Evolutionary conservation across 2,113 vertebrate genomes (phyloP).

Genomic region (Delphinapterus leucas): DNA sequence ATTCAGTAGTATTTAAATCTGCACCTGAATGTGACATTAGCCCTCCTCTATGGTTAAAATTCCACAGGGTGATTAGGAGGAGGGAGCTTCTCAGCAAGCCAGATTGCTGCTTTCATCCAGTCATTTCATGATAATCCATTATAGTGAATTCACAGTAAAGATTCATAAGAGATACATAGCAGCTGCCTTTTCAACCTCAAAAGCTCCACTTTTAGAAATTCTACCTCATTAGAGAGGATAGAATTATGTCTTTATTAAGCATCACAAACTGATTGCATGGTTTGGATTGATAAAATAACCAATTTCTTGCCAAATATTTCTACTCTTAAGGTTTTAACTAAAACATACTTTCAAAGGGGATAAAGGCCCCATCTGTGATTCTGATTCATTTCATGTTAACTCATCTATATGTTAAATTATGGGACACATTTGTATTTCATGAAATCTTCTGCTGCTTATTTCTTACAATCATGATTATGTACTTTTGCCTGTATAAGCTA

Average conservation of each 20-base stretch:
- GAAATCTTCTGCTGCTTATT: neutral
- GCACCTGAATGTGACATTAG: constrained; percentile 26
- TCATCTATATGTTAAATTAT: neutral
- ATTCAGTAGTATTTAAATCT: neutral
- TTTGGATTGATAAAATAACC: constrained; percentile 20
- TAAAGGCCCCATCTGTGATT: neutral
- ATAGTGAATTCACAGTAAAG: constrained; percentile 47
- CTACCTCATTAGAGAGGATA: neutral
- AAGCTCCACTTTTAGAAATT: neutral
- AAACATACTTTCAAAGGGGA: neutral
- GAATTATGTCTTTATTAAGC: constrained; percentile 45
- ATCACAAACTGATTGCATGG: neutral
- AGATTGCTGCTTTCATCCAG: constrained; percentile 41
- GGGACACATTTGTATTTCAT: neutral
- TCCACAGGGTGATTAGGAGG: constrained; percentile 6
- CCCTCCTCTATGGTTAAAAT: neutral
- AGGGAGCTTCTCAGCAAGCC: neutral
- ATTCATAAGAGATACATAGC: neutral
- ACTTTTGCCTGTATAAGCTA: neutral
- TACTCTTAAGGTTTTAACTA: neutral
- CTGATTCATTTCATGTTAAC: constrained; percentile 6
- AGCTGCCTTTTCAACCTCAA: constrained; percentile 39
- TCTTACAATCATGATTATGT: neutral
- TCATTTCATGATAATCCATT: constrained; percentile 30
- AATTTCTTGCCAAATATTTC: constrained; percentile 40